These are phyloP conservation scores for Metalampra italica DNA, from an alignment of 2,888 invertebrate species.

Conservation along the genomic window DNA sequence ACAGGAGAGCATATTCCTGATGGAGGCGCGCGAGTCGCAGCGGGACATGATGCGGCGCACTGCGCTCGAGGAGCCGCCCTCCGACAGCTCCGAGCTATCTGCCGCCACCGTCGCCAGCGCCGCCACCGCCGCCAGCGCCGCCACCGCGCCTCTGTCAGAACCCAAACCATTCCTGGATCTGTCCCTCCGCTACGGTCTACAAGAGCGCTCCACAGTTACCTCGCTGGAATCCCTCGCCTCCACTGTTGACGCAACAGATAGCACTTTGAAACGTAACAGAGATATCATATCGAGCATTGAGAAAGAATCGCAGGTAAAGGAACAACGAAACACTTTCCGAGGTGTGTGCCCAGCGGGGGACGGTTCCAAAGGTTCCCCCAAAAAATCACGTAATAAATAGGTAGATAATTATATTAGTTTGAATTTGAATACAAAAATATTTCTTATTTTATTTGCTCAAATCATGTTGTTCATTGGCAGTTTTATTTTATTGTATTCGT, in stretches of 20 bases:
- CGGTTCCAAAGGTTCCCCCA: conserved; percentile 31
- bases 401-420: neutral
- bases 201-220: conserved; percentile 70
- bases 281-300: conserved; percentile 38
- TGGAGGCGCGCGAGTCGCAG: conserved; percentile 88
- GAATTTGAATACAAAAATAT: conserved; percentile 3
- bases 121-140: conserved; percentile 10
- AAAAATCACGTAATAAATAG: conserved; percentile 39
- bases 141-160: neutral
- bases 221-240: conserved; percentile 76
- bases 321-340: conserved; percentile 43
- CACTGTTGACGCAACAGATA: conserved; percentile 41
- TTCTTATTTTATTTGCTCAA: conserved; percentile 2
- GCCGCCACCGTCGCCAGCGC: conserved; percentile 11
- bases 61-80: conserved; percentile 34
- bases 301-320: conserved; percentile 61
- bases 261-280: conserved; percentile 43
- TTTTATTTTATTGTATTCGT: neutral
- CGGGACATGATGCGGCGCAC: conserved; percentile 75
- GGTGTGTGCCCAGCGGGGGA: conserved; percentile 50
- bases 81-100: conserved; percentile 18
- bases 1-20: conserved; percentile 89
- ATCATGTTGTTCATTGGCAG: neutral
- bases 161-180: conserved; percentile 45
- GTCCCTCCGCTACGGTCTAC: conserved; percentile 34